phyloP scores from a whole-genome alignment of 37 sponge, comb jelly and placozoan species.

The Beroe ovata region DNA sequence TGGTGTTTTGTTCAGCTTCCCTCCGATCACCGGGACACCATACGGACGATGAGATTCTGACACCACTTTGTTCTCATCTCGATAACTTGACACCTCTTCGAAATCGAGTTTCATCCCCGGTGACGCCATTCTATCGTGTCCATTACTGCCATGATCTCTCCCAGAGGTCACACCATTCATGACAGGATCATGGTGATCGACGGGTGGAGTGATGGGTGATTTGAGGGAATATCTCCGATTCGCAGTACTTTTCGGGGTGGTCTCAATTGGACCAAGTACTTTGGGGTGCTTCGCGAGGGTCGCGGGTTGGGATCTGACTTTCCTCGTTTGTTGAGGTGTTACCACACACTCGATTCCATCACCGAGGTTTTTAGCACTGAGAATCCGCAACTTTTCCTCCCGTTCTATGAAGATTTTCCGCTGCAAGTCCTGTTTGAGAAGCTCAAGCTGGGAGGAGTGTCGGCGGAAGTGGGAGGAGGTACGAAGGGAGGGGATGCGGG shows the following conservation, averaged over 20 bases:
- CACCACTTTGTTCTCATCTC: background rate
- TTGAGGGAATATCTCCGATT: background rate
- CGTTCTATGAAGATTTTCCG: background rate
- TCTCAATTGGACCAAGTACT: background rate
- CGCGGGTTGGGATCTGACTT: background rate
- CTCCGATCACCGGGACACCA: background rate
- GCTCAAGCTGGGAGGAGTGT: background rate
- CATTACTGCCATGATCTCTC: background rate
- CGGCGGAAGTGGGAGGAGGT: background rate
- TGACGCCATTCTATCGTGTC: background rate
- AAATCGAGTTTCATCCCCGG: background rate
- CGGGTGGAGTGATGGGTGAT: background rate
- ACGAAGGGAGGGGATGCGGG: slow-evolving; percentile 11
- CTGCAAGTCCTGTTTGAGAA: slow-evolving; percentile 3
- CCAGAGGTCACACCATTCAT: background rate
- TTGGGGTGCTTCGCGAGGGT: background rate
- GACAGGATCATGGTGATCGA: background rate
- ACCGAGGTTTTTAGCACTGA: background rate
- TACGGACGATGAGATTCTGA: background rate
- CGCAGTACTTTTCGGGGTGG: background rate
- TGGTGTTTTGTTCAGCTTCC: background rate
- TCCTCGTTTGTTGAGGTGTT: background rate
- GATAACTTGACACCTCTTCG: background rate
- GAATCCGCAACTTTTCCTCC: background rate
- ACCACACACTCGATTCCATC: background rate